Evolutionary conservation across 2,888 invertebrate species (phyloP).

Genomic region (Athrips mouffetella): DNA sequence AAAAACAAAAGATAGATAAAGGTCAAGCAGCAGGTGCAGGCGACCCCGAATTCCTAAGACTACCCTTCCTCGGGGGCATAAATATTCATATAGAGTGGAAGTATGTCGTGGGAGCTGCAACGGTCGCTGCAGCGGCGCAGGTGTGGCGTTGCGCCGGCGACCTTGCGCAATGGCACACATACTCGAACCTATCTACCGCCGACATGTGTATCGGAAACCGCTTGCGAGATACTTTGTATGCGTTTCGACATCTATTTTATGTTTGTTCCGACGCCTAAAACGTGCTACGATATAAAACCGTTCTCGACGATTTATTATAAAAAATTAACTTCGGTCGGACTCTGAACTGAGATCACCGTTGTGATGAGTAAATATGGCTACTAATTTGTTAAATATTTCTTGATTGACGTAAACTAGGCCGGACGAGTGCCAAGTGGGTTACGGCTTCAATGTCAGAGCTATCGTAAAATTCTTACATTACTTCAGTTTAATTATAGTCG

Average conservation of each 20-base stretch:
- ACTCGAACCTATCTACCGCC: slow-evolving; percentile 51
- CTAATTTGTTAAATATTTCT: slow-evolving; percentile 46
- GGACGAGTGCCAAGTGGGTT: slow-evolving; percentile 64
- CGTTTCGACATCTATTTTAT: slow-evolving; percentile 52
- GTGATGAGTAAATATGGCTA: slow-evolving; percentile 31
- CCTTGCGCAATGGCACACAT: slow-evolving; percentile 71
- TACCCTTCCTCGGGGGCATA: slow-evolving; percentile 46
- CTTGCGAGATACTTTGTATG: slow-evolving; percentile 61
- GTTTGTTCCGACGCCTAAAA: slow-evolving; percentile 40
- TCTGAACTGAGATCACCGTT: slow-evolving; percentile 49
- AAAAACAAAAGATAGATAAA: slow-evolving; percentile 18
- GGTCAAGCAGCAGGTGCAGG: slow-evolving; percentile 40
- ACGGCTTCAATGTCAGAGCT: slow-evolving; percentile 68
- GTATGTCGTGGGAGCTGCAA: slow-evolving; percentile 60
- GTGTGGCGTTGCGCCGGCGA: slow-evolving; percentile 60
- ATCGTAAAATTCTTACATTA: slow-evolving; percentile 48
- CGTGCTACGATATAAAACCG: slow-evolving; percentile 42
- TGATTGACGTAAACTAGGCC: slow-evolving; percentile 60
- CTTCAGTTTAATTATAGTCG: slow-evolving; percentile 36
- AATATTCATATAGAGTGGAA: slow-evolving; percentile 46
- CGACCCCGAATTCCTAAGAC: slow-evolving; percentile 39
- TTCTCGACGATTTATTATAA: slow-evolving; percentile 21
- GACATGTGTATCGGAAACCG: slow-evolving; percentile 64
- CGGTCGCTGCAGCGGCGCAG: slow-evolving; percentile 54
- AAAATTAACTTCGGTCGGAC: slow-evolving; percentile 36